phyloP scores from a whole-genome alignment of 2,797 vertebrate genomes.

The Lepus townsendii region DNA sequence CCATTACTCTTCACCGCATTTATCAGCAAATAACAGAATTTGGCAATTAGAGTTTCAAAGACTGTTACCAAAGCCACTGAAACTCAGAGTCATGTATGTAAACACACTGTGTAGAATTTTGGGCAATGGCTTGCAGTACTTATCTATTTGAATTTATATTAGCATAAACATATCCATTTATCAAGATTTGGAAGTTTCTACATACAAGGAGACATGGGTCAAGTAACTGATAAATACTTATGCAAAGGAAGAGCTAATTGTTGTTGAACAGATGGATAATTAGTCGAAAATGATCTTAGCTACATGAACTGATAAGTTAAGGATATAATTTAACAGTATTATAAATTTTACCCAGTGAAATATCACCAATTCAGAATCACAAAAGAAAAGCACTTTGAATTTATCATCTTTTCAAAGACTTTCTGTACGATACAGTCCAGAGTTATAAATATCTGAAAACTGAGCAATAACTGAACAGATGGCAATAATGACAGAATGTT shows the following conservation, averaged over 20 bases:
- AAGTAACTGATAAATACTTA: conserved; percentile 36
- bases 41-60: neutral
- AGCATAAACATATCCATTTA: neutral
- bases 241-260: neutral
- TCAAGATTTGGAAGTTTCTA: neutral
- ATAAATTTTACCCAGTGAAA: conserved; percentile 32
- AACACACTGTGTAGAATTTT: neutral
- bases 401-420: conserved; percentile 26
- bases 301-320: conserved; percentile 34
- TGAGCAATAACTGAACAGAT: conserved; percentile 47
- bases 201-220: neutral
- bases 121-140: neutral
- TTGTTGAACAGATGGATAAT: conserved; percentile 20
- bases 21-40: neutral
- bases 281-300: conserved; percentile 43
- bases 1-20: neutral
- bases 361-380: neutral
- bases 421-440: neutral
- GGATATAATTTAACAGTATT: conserved; percentile 12
- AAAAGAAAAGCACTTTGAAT: conserved; percentile 31
- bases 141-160: neutral
- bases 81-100: neutral
- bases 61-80: neutral
- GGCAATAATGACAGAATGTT: conserved; percentile 36
- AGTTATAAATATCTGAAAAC: conserved; percentile 62